A percentile compares a stretch with the other conserved stretches of the same genome.
Conservation (phyloP, 53 echinoderm and acorn worm species). For the Glandiceps talaboti region DNA sequence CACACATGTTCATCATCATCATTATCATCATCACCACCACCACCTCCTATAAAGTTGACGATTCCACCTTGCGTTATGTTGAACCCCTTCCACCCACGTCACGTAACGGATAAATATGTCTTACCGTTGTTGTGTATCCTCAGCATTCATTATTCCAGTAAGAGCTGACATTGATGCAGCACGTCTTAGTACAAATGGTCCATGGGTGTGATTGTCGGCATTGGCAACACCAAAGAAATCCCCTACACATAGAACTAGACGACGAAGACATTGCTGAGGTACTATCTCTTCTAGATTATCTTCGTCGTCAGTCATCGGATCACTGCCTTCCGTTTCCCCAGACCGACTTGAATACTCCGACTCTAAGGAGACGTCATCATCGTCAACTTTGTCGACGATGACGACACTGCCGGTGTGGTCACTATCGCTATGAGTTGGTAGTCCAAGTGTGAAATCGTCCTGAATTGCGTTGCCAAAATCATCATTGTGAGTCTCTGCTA, state of each 20-base stretch:
- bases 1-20: no score
- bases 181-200: slow-evolving; percentile 40
- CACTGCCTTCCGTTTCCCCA: slow-evolving; percentile 19
- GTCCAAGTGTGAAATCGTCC: not conserved
- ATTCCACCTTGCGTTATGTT: not conserved
- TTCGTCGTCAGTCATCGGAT: slow-evolving; percentile 2
- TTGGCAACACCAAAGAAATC: slow-evolving; percentile 61
- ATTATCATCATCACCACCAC: no score
- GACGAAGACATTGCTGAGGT: slow-evolving; percentile 21
- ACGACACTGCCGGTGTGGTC: no score
- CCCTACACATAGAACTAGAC: slow-evolving; percentile 46
- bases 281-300: not conserved
- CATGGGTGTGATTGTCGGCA: slow-evolving; percentile 57
- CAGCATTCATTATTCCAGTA: slow-evolving; percentile 27
- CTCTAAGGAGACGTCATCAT: slow-evolving; percentile 14
- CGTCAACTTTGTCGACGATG: not conserved
- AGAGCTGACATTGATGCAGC: slow-evolving; percentile 67
- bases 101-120: no score
- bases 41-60: not conserved
- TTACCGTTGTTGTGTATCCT: not conserved
- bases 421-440: not conserved
- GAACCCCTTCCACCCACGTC: no score
- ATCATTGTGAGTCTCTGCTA: not conserved
- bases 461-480: not conserved
- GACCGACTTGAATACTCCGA: slow-evolving; percentile 16